Evolutionary conservation across 2,113 vertebrate genomes (phyloP), one percentile per base, ranked within the genome.

Genomic region (Microtus ochrogaster): DNA sequence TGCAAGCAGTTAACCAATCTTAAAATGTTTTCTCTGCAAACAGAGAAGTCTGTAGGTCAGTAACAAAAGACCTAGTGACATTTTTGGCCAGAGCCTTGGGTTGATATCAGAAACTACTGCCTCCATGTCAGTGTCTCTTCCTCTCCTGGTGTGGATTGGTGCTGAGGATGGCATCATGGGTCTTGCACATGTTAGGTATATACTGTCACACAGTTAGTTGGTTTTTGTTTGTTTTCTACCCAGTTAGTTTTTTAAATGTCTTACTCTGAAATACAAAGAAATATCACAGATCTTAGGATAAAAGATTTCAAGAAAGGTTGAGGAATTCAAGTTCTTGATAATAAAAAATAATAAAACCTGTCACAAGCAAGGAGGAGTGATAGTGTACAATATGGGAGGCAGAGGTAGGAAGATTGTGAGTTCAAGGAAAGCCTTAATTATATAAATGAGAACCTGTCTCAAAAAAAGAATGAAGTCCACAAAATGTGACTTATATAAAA

Each of bases 1-100:
- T 61, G 14, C 82, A 82, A 13, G 78, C 17, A 6, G 47, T 83
- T 94, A 94, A 90, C 24, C 22, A 94, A 90, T 21, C 28, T 30
- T 49, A 82, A 96, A 88, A 93, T 70, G 72, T n/a, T 36, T 90
- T 94, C 66, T 91, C 55, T 84, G 39, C 14, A 72, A 52, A 61
- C 4, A 70, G 84, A 91, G 65, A 86, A 77, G 74, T 94, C 55
- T 10, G 2, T 90, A 86, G 22, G 14, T 61, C 22, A 21, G 0
- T 65, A 94, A 78, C 55, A 87, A n/a, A 73, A 66, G 68, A 87
- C 65, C 19, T 89, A 66, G 66, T 96, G 58, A 63, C 63, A 84
- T 1, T 84, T 39, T 39, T 65, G 10, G 26, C 58, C 58, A 84
- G 81, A 30, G 12, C n/a, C 39, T 30, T 5, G 4, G 24, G 24